These are phyloP conservation scores for Sphenodon punctatus DNA, from an alignment of 2,797 vertebrate species.

Conservation along the genomic window DNA sequence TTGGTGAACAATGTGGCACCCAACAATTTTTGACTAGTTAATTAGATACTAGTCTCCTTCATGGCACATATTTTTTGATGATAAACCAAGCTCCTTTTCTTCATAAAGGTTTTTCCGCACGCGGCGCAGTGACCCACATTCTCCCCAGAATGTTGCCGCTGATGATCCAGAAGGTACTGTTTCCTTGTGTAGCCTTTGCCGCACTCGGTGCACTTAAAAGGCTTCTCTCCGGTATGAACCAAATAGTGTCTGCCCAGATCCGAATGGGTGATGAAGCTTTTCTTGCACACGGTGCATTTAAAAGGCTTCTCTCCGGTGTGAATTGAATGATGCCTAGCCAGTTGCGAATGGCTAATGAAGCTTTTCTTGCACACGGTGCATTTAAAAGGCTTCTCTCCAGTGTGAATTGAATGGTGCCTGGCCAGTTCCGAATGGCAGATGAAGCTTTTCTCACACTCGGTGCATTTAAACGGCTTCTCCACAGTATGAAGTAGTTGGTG, in stretches of 20 bases:
- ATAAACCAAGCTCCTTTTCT: too few species aligned
- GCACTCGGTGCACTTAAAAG: conserved; percentile 28
- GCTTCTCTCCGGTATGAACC: conserved; percentile 29
- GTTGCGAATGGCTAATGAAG: neutral
- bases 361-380: neutral
- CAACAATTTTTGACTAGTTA: too few species aligned
- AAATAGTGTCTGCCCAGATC: neutral
- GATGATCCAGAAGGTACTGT: conserved; percentile 40
- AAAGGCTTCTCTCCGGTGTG: neutral
- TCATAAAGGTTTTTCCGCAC: conserved; percentile 49
- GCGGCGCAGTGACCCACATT: conserved; percentile 33
- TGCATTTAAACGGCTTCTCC: neutral
- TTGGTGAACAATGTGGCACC: too few species aligned
- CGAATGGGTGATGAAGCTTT: neutral
- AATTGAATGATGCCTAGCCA: neutral
- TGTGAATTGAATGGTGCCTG: neutral
- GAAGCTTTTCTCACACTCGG: neutral
- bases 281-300: neutral
- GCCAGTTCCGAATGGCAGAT: neutral
- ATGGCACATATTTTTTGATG: too few species aligned
- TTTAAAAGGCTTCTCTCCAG: neutral
- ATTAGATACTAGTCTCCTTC: too few species aligned
- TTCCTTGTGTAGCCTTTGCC: conserved; percentile 29
- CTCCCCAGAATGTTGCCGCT: conserved; percentile 48
- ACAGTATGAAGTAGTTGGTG: neutral